phyloP scores from a whole-genome alignment of 1,140 invertebrate genomes.

The Lucilia sericata region DNA sequence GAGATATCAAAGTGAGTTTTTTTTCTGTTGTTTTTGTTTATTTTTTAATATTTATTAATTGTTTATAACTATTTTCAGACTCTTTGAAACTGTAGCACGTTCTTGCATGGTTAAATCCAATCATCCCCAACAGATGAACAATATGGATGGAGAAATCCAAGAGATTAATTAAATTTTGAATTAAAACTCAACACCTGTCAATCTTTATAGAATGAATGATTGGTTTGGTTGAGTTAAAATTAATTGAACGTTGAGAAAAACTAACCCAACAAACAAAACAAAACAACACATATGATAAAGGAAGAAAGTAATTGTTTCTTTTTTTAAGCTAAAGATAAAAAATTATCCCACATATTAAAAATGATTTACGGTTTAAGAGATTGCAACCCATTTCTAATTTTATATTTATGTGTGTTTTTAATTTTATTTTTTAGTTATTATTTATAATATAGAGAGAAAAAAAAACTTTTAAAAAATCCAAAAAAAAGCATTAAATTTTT shows the following conservation, averaged over 20 bases:
- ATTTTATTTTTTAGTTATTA: slow-evolving; percentile 33
- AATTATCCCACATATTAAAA: slow-evolving; percentile 35
- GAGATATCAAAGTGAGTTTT: slow-evolving; percentile 95
- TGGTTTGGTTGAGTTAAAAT: neutral
- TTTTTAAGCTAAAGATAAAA: slow-evolving; percentile 49
- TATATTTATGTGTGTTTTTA: slow-evolving; percentile 43
- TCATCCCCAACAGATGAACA: slow-evolving; percentile 61
- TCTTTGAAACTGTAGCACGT: slow-evolving; percentile 93
- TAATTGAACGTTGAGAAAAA: too few relatives aligned
- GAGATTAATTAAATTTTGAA: slow-evolving; percentile 51
- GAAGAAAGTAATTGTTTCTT: slow-evolving; percentile 45
- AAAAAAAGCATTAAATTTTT: slow-evolving; percentile 59
- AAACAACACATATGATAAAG: slow-evolving; percentile 38
- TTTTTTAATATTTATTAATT: slow-evolving; percentile 7
- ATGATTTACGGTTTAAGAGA: slow-evolving; percentile 48
- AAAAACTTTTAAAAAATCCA: slow-evolving; percentile 54
- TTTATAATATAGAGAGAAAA: slow-evolving; percentile 57
- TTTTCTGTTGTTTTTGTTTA: neutral
- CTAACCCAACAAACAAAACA: slow-evolving; percentile 32
- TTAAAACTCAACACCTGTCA: neutral
- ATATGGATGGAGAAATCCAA: slow-evolving; percentile 61
- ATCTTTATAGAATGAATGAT: neutral
- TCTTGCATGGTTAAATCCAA: slow-evolving; percentile 89
- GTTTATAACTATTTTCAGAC: slow-evolving; percentile 69
- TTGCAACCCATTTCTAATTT: slow-evolving; percentile 42